A percentile compares a stretch with the other conserved stretches of the same genome.
These are phyloP conservation scores for Altica lythri DNA, from an alignment of 2,888 invertebrate species.

Conservation along the genomic window DNA sequence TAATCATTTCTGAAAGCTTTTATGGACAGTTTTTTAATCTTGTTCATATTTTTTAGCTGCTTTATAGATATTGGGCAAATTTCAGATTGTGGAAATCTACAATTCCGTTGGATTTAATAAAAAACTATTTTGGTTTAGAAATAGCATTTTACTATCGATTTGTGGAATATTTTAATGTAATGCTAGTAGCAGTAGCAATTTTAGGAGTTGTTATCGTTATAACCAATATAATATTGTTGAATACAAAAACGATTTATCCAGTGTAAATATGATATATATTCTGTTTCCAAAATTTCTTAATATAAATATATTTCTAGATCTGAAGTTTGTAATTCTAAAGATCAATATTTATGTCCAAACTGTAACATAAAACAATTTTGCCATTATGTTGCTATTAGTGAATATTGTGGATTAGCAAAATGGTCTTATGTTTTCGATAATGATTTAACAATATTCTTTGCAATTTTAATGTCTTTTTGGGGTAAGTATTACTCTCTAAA, in stretches of 20 bases:
- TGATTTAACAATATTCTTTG: conserved; percentile 44
- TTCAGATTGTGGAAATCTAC: conserved; percentile 56
- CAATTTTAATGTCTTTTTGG: conserved; percentile 52
- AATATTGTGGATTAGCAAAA: conserved; percentile 61
- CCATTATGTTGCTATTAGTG: conserved; percentile 58
- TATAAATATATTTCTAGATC: conserved; percentile 16
- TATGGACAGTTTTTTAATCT: too few relatives aligned
- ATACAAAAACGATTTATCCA: background rate
- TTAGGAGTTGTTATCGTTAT: conserved; percentile 48
- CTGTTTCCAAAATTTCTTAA: background rate
- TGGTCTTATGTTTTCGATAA: conserved; percentile 55
- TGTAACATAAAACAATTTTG: conserved; percentile 59
- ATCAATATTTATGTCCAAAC: conserved; percentile 62
- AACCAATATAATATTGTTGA: conserved; percentile 15
- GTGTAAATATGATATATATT: conserved; percentile 18
- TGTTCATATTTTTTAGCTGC: conserved; percentile 35
- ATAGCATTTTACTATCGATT: conserved; percentile 64
- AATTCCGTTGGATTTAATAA: conserved; percentile 65
- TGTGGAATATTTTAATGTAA: conserved; percentile 62
- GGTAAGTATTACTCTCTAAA: too few relatives aligned
- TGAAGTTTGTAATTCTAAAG: conserved; percentile 45
- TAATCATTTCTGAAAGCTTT: too few relatives aligned
- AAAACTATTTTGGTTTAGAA: conserved; percentile 63
- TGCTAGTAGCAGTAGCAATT: conserved; percentile 58
- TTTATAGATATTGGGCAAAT: conserved; percentile 42